phyloP scores from a whole-genome alignment of 2,888 invertebrate genomes.

The Muscina levida region DNA sequence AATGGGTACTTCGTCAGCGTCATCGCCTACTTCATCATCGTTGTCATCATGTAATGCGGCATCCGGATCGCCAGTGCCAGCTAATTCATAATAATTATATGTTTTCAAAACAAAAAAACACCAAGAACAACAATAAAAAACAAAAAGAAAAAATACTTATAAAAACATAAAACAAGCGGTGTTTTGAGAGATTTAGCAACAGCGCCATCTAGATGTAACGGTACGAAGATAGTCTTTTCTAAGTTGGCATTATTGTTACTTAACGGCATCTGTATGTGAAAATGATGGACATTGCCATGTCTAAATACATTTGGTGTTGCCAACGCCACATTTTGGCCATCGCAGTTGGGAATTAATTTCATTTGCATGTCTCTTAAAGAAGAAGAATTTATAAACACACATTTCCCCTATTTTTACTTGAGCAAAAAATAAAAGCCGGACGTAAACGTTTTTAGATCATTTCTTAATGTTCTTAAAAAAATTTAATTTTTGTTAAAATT shows the following conservation, averaged over 20 bases:
- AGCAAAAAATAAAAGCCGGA: neutral
- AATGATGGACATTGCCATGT: too few relatives aligned
- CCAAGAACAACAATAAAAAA: conserved; percentile 61
- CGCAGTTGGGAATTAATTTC: neutral
- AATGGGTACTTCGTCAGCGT: conserved; percentile 73
- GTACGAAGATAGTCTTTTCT: too few relatives aligned
- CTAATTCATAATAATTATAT: conserved; percentile 76
- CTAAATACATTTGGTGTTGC: too few relatives aligned
- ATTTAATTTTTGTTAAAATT: neutral
- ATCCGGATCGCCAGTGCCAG: conserved; percentile 78
- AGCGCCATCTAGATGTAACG: too few relatives aligned
- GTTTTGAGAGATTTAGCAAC: too few relatives aligned
- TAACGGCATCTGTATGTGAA: too few relatives aligned
- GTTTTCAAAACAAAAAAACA: conserved; percentile 66
- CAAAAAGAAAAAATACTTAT: neutral
- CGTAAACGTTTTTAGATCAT: neutral
- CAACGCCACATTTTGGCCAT: too few relatives aligned
- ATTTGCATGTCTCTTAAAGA: conserved; percentile 27
- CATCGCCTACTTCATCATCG: conserved; percentile 75
- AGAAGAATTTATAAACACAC: conserved; percentile 48
- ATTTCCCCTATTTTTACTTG: conserved; percentile 20
- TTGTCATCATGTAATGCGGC: conserved; percentile 77
- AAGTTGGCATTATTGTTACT: conserved; percentile 82
- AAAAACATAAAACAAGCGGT: too few relatives aligned
- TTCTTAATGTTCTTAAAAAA: neutral